Base-by-base conservation (phyloP, 2,888 invertebrate species). In the Drosophila melanosoma region DNA sequence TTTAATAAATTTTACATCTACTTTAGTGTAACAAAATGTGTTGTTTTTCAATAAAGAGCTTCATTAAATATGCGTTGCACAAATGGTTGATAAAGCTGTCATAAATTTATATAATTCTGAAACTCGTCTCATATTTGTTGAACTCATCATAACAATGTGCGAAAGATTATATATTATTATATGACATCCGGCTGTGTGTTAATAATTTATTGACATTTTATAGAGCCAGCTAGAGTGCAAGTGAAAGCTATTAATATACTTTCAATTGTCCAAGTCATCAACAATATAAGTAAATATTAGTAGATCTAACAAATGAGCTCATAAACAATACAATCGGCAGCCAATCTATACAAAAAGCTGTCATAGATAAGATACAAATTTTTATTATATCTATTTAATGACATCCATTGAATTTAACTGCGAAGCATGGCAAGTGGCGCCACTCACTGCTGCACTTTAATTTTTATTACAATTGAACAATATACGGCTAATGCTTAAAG, bases 121-220 rank as follows among this genome's bases (percentile, higher is more conserved):
- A 38, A 23, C 36, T 53, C 12, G 17, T 17, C 45, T 20, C 42
- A 35, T 58, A 20, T 40, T 26, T 54, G 26, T 20, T 65, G 32
- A 56, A 26, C 26, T 42, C 61, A 66, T 33, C 45, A 58, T 42
- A 61, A 65, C 51, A 59, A 79, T 73, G 72, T 85, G 87, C 64
- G 68, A 76, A 69, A 76, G 76, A 73, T 71, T 57, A 52, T 69
- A 74, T 85, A 15, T 82, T 79, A 71, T 73, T 78, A 53, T 78
- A 53, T 65, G 61, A 61, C 67, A 64, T 45, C 66, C 57, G 59
- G 60, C 72, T 67, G 72, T 32, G 52, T 69, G 57, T 54, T 29
- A n/a, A 62, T 70, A 71, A 69, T 82, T 84, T 84, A 84, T 84
- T 79, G 68, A 76, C 72, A 65, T 62, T 71, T 70, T 68, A 89